These are phyloP conservation scores for Slavum lentiscoides DNA, from an alignment of 2,888 invertebrate genomes.

Conservation along the genomic window DNA sequence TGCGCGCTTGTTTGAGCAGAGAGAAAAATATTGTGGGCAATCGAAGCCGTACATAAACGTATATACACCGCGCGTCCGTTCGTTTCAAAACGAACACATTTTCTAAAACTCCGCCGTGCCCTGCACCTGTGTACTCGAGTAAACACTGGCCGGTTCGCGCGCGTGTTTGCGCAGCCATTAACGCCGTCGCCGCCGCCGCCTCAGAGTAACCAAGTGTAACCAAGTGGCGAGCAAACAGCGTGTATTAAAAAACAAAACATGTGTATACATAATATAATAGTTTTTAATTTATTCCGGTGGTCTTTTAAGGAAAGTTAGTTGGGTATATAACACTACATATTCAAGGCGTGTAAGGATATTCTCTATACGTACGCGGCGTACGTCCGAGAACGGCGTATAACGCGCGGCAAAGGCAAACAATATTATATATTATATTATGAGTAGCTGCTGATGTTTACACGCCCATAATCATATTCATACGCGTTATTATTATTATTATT, in stretches of 20 bases:
- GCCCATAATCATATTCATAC: not conserved
- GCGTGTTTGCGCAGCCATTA: slow-evolving; percentile 27
- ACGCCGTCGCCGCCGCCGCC: not conserved
- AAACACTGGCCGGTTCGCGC: not conserved
- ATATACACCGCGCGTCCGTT: not conserved
- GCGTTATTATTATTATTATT: too few species aligned
- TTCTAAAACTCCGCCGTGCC: not conserved
- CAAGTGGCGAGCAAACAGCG: slow-evolving; percentile 50
- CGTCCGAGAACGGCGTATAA: too few species aligned
- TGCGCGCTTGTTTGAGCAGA: too few species aligned
- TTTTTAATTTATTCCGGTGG: not conserved
- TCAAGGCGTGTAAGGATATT: not conserved
- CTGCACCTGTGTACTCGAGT: not conserved
- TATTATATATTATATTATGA: not conserved
- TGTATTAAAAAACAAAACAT: slow-evolving; percentile 45
- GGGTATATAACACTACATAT: not conserved
- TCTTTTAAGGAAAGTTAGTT: not conserved
- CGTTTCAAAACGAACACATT: slow-evolving; percentile 20
- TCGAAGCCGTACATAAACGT: too few species aligned
- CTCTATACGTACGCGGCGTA: too few species aligned
- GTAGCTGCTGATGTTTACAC: not conserved
- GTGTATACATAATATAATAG: slow-evolving; percentile 7
- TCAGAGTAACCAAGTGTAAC: slow-evolving; percentile 52
- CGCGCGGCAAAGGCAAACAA: not conserved
- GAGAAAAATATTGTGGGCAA: too few species aligned